Evolutionary conservation across 1,140 invertebrate species (phyloP).

Genomic region (Bombus fervidus): DNA sequence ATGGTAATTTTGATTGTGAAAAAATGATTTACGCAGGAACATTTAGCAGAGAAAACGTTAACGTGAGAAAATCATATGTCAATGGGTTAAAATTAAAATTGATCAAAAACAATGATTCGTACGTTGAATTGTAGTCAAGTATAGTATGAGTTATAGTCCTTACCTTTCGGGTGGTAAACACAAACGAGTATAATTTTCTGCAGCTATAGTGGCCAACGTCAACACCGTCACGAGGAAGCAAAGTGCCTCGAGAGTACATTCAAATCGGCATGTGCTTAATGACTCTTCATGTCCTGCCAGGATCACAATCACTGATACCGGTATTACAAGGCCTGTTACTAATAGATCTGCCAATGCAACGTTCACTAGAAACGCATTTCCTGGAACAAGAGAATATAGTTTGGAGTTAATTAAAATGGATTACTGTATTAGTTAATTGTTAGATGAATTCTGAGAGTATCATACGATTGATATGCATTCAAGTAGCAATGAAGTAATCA

Average conservation of each 20-base stretch:
- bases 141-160: neutral
- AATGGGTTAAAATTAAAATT: neutral
- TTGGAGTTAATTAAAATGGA: neutral
- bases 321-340: conserved; percentile 88
- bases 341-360: conserved; percentile 89
- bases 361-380: conserved; percentile 91
- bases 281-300: conserved; percentile 86
- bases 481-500: neutral
- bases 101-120: too few relatives aligned
- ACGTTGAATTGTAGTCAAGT: too few relatives aligned
- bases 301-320: conserved; percentile 87
- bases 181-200: conserved; percentile 86
- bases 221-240: conserved; percentile 87
- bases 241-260: conserved; percentile 87
- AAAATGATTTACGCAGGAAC: neutral
- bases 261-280: conserved; percentile 85
- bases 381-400: conserved; percentile 79
- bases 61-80: neutral
- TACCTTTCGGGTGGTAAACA: conserved; percentile 83
- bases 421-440: neutral
- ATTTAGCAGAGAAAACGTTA: neutral
- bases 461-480: neutral
- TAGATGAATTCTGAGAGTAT: neutral
- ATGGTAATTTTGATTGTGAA: neutral
- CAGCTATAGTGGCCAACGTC: conserved; percentile 85